Conservation (phyloP, 2,113 vertebrate species). For the Burhinus bistriatus region DNA sequence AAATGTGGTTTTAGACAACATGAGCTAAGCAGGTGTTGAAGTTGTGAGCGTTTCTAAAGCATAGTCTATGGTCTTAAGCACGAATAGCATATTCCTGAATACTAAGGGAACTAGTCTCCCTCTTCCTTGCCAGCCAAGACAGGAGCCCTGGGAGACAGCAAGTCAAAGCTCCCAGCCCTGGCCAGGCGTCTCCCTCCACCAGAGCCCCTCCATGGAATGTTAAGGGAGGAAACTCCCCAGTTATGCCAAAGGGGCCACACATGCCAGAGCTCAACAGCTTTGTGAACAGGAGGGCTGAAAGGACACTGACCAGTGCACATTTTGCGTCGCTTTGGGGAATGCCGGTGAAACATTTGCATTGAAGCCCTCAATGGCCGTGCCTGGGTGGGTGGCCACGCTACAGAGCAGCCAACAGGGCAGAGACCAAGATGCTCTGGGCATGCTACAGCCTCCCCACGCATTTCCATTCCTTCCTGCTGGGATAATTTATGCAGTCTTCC, state of each 20-base stretch:
- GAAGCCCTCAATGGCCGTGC: background rate
- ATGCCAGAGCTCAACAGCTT: background rate
- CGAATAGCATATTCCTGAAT: background rate
- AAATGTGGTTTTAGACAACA: background rate
- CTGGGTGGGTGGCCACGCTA: fast-evolving
- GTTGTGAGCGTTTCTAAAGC: background rate
- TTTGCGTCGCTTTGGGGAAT: background rate
- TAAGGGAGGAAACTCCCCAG: background rate
- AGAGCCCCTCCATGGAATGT: background rate
- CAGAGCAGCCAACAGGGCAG: background rate
- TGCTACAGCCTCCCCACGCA: fast-evolving
- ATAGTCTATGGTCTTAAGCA: background rate
- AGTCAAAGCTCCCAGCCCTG: background rate
- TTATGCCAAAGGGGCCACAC: background rate
- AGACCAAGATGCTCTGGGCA: background rate
- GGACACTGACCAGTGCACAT: too few relatives aligned
- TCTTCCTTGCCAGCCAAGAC: background rate
- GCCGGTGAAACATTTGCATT: background rate
- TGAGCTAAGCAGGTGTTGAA: background rate
- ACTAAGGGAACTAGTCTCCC: background rate
- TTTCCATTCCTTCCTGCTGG: background rate
- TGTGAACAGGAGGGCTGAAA: background rate
- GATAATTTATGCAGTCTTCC: background rate
- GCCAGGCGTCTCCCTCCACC: background rate
- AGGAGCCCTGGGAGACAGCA: background rate